Evolutionary conservation across 2,113 vertebrate genomes (phyloP), one percentile per base, ranked within the genome.

Genomic region (Oreochromis aureus): DNA sequence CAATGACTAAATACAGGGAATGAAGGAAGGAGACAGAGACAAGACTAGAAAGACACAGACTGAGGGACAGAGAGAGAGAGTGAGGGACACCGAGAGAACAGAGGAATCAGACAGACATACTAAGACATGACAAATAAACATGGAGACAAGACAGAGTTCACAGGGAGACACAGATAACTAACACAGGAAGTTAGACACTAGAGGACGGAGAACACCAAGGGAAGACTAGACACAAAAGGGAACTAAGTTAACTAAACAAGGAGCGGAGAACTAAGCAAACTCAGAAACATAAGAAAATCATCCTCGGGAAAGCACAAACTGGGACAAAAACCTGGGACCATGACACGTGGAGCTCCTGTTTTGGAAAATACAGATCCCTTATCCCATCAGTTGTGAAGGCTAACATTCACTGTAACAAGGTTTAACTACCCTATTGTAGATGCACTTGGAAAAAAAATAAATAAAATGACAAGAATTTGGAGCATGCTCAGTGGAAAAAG

Each of bases 361-460:
- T 76, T 46, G 41, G 5, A 10, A 59, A 84, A 22, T 11, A 4
- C 10, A 22, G n/a, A 6, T 18, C 41, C 13, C n/a, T 46, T 46
- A 54, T 54, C 30, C 2, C 13, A 80, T 27, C 36, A 46, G 41
- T 51, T 58, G 59, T 34, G 11, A 19, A 51, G 51, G 18, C 58
- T 46, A 71, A 24, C 59, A 19, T 30, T 13, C 27, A 61, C 55
- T 18, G 44, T 10, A 5, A 27, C 55, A 63, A 76, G 59, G 11
- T 6, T 53, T 0, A 7, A 27, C n/a, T 30, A 30, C 3, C 10
- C 8, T 19, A 5, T n/a, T 34, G 27, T 2, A 34, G 73, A 79
- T 34, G 18, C 46, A 22, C 48, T 79, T 79, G 18, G 30, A 9
- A 0, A 2, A 27, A 5, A 10, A 34, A 32, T 10, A 7, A 63